phyloP scores from a whole-genome alignment of 37 sponge, comb jelly and placozoan genomes.

The Spongia lamella region DNA sequence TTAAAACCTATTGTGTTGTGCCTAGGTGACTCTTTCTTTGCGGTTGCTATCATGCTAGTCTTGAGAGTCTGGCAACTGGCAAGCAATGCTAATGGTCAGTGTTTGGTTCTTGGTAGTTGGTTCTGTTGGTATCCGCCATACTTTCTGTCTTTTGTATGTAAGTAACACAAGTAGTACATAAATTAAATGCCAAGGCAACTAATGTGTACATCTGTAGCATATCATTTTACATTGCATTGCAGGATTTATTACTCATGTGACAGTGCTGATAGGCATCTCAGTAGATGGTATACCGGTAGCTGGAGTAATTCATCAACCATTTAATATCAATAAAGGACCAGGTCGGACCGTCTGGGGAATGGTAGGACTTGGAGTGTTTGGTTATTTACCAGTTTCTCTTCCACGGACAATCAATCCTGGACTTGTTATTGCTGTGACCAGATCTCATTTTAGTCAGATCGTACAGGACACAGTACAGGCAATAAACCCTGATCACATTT shows the following conservation, averaged over 20 bases:
- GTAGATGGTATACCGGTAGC: constrained; percentile 71
- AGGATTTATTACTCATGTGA: constrained; percentile 83
- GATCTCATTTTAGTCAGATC: constrained; percentile 56
- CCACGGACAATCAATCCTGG: constrained; percentile 4
- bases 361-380: constrained; percentile 79
- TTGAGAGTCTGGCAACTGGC: too few relatives aligned
- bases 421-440: constrained; percentile 36
- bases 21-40: too few relatives aligned
- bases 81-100: too few relatives aligned
- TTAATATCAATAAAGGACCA: constrained; percentile 6
- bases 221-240: too few relatives aligned
- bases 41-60: too few relatives aligned
- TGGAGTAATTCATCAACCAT: constrained; percentile 96
- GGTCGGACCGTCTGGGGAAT: constrained; percentile 90
- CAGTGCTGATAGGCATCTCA: constrained; percentile 90
- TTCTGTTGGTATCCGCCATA: too few relatives aligned
- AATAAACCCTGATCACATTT: constrained; percentile 38
- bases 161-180: too few relatives aligned
- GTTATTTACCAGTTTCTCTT: constrained; percentile 7
- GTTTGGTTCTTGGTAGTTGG: too few relatives aligned
- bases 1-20: too few relatives aligned
- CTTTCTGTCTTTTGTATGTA: too few relatives aligned
- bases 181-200: too few relatives aligned
- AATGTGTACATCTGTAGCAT: too few relatives aligned
- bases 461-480: constrained; percentile 42